Evolutionary conservation across 35 echinoderm and acorn worm species (phyloP), one percentile per base, ranked within the genome.

Genomic region (Diadema setosum): DNA sequence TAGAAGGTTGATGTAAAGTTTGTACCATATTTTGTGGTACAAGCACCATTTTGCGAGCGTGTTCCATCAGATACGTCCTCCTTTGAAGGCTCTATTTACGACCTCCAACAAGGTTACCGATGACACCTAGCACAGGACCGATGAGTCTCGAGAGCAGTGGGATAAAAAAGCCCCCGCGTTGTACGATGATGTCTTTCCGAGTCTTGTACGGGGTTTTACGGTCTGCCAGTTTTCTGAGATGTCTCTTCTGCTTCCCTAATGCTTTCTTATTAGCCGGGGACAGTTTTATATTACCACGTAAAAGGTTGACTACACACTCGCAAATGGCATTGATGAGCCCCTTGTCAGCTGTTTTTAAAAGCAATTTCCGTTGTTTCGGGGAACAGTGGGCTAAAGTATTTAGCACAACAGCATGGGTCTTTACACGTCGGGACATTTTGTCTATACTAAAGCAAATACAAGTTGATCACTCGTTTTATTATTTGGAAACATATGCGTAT

Each of bases 361-460:
- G 35, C 7, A 45, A 59, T 81, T 81, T 88, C 24, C 89, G 48
- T 33, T 88, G 50, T n/a, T 86, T 35, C 7, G 85, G 65, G 29
- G 65, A 75, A 80, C 85, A 96, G 26, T 63, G 70, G 32, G 85
- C 69, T 44, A 97, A 46, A 43, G 92, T 59, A 7, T 82, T 59
- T 45, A 97, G 45, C 25, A 84, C 24, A 5, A 70, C 64, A 5
- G 90, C 94, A 40, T 92, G 86, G 82, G 82, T 89, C 60, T 75
- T 85, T 26, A 97, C 61, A n/a, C 85, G 78, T 23, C 41, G 65
- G 58, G 85, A 82, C 87, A 90, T 90, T 11, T 39, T 90, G 39
- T 35, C 57, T 37, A 70, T n/a, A 89, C 65, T 90, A 58, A 90
- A 67, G 80, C 32, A 30, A 9, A 20, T 11, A 26, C 6, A 60